Base-by-base conservation (phyloP, 2,113 vertebrate species). In the Theropithecus gelada region DNA sequence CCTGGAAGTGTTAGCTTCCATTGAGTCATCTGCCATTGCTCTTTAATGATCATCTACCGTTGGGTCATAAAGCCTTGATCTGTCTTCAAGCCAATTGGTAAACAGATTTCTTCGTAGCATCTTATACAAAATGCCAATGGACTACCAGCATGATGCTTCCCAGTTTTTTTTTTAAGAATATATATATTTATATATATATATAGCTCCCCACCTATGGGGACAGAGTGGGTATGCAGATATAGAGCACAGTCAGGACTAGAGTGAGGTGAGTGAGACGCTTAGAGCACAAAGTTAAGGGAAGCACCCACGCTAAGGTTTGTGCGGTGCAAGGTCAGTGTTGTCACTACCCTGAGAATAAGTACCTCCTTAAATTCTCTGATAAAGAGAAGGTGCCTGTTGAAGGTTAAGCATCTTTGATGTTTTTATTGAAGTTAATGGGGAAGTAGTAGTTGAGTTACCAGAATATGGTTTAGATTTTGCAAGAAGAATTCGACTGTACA, bases 361-460 rank as follows among this genome's bases (percentile, higher is more conserved):
- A 14, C 20, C 20, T 79, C 59, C 22, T 80, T 45, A 72, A 48
- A 75, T 88, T 84, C 22, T 84, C 40, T 82, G 48, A 22, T 50
- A 82, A 82, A 86, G 35, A 35, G 17, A 94, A 85, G 11, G 27
- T 92, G 12, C 40, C 50, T 79, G 3, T 86, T 96, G 68, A 93
- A 93, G 43, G 85, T 78, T 35, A 85, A 89, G 40, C n/a, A n/a
- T 70, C 40, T 94, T 72, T 48, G 12, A 87, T 75, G 9, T 52
- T 96, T 94, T 90, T 73, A 55, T 92, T 95, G 1, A 1, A 25
- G 43, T 95, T 81, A 83, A 94, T 82, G 27, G 45, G 40, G 94
- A 89, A 70, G 55, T 88, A 32, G 6, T 88, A 83, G 76, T 76
- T 70, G 64, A 88, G 14, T 38, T 95, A 68, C 48, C 59, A 89